Conservation (phyloP, 2,888 invertebrate species). For the Euphydryas editha region DNA sequence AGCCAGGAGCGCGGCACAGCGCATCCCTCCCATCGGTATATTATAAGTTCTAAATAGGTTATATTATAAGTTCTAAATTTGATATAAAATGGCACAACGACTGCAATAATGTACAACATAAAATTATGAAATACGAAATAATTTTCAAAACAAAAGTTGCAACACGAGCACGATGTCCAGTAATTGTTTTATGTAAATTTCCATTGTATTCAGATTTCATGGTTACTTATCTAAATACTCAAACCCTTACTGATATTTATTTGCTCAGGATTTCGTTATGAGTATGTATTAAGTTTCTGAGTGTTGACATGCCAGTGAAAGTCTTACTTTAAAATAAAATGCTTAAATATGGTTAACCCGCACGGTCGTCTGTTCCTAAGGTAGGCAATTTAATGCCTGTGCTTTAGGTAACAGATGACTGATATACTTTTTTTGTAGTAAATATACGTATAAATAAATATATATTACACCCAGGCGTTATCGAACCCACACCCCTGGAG, state of each 20-base stretch:
- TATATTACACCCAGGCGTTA: too few relatives aligned
- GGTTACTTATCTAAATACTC: slow-evolving; percentile 34
- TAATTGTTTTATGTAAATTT: slow-evolving; percentile 40
- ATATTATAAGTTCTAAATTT: background rate
- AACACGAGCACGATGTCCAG: slow-evolving; percentile 10
- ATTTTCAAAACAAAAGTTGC: background rate
- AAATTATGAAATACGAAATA: slow-evolving; percentile 23
- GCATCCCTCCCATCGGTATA: too few relatives aligned
- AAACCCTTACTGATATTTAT: background rate
- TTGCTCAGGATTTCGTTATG: background rate
- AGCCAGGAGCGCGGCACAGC: too few relatives aligned
- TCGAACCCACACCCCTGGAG: too few relatives aligned
- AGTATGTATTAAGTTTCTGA: slow-evolving; percentile 10
- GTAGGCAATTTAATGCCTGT: too few relatives aligned
- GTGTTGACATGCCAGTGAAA: background rate
- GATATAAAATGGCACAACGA: background rate
- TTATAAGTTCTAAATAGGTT: too few relatives aligned
- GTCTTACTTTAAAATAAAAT: too few relatives aligned
- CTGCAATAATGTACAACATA: background rate
- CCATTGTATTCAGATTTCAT: slow-evolving; percentile 47
- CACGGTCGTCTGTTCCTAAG: too few relatives aligned
- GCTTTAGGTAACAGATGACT: too few relatives aligned
- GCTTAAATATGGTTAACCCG: too few relatives aligned
- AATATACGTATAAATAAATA: too few relatives aligned
- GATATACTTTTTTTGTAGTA: too few relatives aligned